Base-by-base conservation (phyloP, 2,888 invertebrate species). In the Cyaniris semiargus region DNA sequence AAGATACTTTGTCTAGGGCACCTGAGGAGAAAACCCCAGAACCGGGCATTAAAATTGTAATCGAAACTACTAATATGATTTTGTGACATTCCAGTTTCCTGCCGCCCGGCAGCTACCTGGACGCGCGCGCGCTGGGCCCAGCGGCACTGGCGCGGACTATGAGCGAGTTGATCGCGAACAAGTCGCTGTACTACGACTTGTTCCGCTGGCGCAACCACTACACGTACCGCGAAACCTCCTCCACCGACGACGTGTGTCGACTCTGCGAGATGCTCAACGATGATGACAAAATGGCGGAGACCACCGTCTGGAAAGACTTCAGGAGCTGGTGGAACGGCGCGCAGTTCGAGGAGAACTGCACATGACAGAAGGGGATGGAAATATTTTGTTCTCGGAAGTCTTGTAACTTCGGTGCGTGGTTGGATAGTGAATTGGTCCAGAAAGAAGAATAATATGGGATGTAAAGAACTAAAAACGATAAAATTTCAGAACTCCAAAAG, bases 161-260 rank as follows among this genome's bases (percentile, higher is more conserved):
- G 81, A 76, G 81, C 72, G 80, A 80, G 1, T 79, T 86, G n/a
- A 81, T 82, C 3, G 79, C 78, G 6, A 81, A 84, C 76, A 78
- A 78, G 8, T 79, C 81, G 3, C 75, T 70, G 10, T 85, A 83
- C 80, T 76, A 83, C 76, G 81, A 84, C 18, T 85, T 81, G 79
- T 85, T 85, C 77, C 78, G 81, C 10, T 86, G 86, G 86, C 79
- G 81, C 27, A 85, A 84, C 78, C 84, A 84, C 71, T 84, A 78
- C 76, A 72, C 34, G 1, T 84, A 82, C 79, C 80, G 79, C 34
- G 56, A 79, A 4, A 81, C 81, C 0, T 78, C 79, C 0, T 78
- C 76, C 8, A 78, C 75, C 8, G 78, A 78, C 3, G 83, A 82
- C 66, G 71, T 83, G 8, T 84, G 84, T 66, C 81, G 81, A 21